Base-by-base conservation (phyloP, 2,797 vertebrate genomes). In the Hybognathus amarus region DNA sequence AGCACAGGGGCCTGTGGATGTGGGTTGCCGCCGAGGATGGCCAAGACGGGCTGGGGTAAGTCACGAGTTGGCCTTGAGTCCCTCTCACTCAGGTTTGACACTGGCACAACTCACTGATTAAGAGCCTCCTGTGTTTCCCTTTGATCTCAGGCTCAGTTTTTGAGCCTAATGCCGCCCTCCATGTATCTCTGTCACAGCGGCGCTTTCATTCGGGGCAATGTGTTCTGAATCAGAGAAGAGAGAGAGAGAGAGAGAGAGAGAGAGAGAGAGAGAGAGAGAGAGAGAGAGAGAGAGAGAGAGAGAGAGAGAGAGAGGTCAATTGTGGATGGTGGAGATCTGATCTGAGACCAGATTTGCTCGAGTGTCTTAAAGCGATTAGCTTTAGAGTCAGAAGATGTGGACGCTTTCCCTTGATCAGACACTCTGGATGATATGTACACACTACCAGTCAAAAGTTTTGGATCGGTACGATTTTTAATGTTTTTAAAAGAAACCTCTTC, bases 161-260 rank as follows among this genome's bases (percentile, higher is more conserved):
- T 85, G 75, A 85, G 84, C 66, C 80, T 81, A 87, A 87, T 82
- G 77, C 80, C n/a, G 86, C 54, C 47, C 86, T 85, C 73, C 86
- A 88, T 90, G 88, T 87, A 86, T 88, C 87, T 89, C 82, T 86
- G 87, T 88, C 85, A 89, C 82, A 78, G 63, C 86, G 87, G 83
- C 74, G 70, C 88, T 88, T 89, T 88, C 79, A 86, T 84, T 87
- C 69, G 54, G n/a, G 78, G 77, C 87, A 90, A 88, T 90, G 87
- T 90, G 89, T 88, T 89, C 83, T 86, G 85, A 89, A 89, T 90
- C 88, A 88, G 77, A 27, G 30, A n/a, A 54, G 78, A 67, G 61
- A 73, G 50, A 77, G 75, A 74, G 40, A 20, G 24, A 0, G n/a
- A 6, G 56, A 24, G n/a, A 5, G 11, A 15, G 33, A 24, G 40